phyloP scores from a whole-genome alignment of 2,113 vertebrate species.

The Ginglymostoma cirratum region DNA sequence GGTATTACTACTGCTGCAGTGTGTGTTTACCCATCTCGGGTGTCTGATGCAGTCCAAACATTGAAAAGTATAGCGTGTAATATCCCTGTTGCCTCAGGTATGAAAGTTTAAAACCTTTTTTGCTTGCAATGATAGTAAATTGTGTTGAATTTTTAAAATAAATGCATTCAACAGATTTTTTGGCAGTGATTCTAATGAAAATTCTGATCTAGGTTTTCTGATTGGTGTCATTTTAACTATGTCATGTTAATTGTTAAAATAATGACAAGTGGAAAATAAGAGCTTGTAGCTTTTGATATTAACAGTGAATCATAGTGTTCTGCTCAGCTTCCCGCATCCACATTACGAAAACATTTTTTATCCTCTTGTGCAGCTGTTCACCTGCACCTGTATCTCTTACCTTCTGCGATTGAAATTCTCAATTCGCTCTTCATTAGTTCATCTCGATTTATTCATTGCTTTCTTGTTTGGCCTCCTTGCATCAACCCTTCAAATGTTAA shows the following conservation, averaged over 20 bases:
- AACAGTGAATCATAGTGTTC: neutral
- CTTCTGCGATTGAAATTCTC: neutral
- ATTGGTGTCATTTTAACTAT: neutral
- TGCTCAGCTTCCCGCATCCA: neutral
- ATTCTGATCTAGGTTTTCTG: neutral
- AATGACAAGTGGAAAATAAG: neutral
- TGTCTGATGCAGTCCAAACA: constrained; percentile 67
- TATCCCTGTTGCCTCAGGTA: constrained; percentile 88
- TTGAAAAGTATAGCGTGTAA: constrained; percentile 66
- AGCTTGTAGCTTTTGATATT: neutral
- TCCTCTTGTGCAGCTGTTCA: neutral
- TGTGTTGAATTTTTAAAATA: neutral
- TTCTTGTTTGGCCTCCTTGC: neutral
- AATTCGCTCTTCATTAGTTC: neutral
- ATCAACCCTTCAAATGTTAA: neutral
- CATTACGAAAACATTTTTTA: neutral
- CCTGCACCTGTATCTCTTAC: neutral
- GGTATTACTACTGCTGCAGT: constrained; percentile 76
- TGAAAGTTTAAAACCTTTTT: constrained; percentile 7
- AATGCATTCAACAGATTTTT: neutral
- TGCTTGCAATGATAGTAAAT: neutral
- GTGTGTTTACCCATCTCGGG: constrained; percentile 85
- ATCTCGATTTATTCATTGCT: neutral
- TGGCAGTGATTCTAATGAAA: neutral
- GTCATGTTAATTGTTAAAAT: neutral